Base-by-base conservation (phyloP, 2,888 invertebrate genomes). In the Drosophila mimica region DNA sequence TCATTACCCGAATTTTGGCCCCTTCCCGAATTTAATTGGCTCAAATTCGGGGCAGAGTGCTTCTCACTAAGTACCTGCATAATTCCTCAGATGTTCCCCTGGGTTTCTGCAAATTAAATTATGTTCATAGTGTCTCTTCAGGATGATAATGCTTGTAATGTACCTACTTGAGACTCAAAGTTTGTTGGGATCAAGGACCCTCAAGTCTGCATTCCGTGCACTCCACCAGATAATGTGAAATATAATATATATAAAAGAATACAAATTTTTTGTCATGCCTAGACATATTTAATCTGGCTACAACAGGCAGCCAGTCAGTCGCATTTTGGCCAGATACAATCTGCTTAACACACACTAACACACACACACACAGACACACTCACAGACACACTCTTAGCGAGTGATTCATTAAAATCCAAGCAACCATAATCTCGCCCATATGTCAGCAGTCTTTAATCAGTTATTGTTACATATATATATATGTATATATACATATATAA, bases 371-470 rank as follows among this genome's bases (percentile, higher is more conserved):
- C 11, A 25, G 8, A 28, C 28, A 28, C 8, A 28, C 13, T 8
- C 13, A 2, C 7, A 46, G 46, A 28, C 28, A 28, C 28, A 4
- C 49, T 49, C 49, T 49, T 30, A 34, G 64, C 65, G 33, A 64
- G 40, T 66, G 60, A 76, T 78, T 60, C 59, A 74, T 61, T 54
- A 58, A 46, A 43, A 63, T 40, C 40, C 54, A 65, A 56, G 61
- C 49, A 38, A 64, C 40, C 62, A 74, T 79, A 56, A 77, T 70
- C 68, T 62, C 61, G 40, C 52, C n/a, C 65, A 70, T 75, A 63
- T 87, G 82, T 83, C 76, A 83, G 68, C 63, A 68, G 46, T 57
- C 66, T 79, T 81, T 86, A 83, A 88, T 85, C 85, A 76, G 87
- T 88, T 86, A 79, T 85, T 85, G 81, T 67, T 70, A 51, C 66